Percentiles rank a stretch among this genome's conserved stretches.
These are phyloP conservation scores for Physocephala rufipes DNA, from an alignment of 2,888 invertebrate genomes.

Conservation along the genomic window DNA sequence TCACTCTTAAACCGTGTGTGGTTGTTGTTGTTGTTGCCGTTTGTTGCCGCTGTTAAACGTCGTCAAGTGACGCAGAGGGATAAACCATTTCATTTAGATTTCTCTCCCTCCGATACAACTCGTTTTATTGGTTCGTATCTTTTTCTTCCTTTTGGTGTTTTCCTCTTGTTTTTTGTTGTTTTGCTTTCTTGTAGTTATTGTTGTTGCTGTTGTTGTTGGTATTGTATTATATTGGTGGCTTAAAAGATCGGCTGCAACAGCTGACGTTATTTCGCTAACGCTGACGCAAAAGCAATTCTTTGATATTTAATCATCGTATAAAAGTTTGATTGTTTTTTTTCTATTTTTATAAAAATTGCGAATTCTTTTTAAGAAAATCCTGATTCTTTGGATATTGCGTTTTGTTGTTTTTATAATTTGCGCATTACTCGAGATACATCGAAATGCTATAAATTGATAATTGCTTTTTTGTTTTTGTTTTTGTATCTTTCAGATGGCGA, in stretches of 20 bases:
- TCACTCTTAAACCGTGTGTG: no score
- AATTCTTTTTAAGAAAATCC: no score
- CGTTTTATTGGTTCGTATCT: background rate
- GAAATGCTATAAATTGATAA: background rate
- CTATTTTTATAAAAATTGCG: conserved; percentile 5
- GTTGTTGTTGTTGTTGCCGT: no score
- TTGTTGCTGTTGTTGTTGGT: background rate
- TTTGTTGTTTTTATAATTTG: background rate
- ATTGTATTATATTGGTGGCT: background rate
- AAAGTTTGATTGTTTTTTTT: background rate
- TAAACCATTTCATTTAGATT: background rate
- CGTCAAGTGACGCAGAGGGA: no score
- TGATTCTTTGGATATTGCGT: background rate
- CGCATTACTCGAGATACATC: no score
- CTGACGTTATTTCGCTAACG: conserved; percentile 7
- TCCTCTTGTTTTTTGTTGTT: background rate
- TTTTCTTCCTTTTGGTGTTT: background rate
- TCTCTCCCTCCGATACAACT: background rate
- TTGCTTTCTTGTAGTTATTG: background rate
- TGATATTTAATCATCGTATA: background rate
- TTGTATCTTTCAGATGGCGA: background rate
- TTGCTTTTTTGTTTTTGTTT: background rate
- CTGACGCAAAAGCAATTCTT: conserved; percentile 4
- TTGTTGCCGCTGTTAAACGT: no score
- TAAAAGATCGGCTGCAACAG: background rate